Percentiles rank a stretch among this genome's conserved stretches.
These are phyloP conservation scores for Schizotus pectinicornis DNA, from an alignment of 2,888 invertebrate species.

Conservation along the genomic window DNA sequence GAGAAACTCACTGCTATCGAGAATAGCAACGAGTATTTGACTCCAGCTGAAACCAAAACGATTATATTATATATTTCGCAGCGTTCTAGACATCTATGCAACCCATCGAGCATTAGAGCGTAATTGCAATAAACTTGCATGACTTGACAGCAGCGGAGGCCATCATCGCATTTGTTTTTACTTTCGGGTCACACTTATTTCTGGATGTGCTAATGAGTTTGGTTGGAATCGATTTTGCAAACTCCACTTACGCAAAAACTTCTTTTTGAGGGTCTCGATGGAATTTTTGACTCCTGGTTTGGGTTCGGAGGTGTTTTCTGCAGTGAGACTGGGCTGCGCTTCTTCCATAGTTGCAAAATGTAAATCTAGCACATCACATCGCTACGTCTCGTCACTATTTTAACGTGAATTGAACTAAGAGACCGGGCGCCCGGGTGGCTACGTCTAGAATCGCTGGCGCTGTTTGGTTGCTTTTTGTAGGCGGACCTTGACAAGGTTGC, in stretches of 20 bases:
- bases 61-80: not conserved
- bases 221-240: not conserved
- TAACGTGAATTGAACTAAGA: conserved; percentile 5
- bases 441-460: not conserved
- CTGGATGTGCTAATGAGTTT: not conserved
- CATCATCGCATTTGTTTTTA: not conserved
- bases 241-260: conserved; percentile 40
- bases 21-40: conserved; percentile 41
- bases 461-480: conserved; percentile 11
- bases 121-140: not conserved
- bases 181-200: not conserved
- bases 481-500: conserved; percentile 5
- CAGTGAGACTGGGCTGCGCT: conserved; percentile 20
- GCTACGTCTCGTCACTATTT: conserved; percentile 1
- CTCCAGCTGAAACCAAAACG: conserved; percentile 42
- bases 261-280: conserved; percentile 37
- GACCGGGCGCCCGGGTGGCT: not conserved
- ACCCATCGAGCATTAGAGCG: too few species aligned
- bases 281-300: conserved; percentile 8
- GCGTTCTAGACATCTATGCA: too few species aligned
- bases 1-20: conserved; percentile 43
- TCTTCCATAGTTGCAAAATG: conserved; percentile 7
- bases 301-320: not conserved
- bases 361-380: not conserved
- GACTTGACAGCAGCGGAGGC: not conserved